Conservation (phyloP, 2,797 vertebrate genomes). For the Salmo trutta region DNA sequence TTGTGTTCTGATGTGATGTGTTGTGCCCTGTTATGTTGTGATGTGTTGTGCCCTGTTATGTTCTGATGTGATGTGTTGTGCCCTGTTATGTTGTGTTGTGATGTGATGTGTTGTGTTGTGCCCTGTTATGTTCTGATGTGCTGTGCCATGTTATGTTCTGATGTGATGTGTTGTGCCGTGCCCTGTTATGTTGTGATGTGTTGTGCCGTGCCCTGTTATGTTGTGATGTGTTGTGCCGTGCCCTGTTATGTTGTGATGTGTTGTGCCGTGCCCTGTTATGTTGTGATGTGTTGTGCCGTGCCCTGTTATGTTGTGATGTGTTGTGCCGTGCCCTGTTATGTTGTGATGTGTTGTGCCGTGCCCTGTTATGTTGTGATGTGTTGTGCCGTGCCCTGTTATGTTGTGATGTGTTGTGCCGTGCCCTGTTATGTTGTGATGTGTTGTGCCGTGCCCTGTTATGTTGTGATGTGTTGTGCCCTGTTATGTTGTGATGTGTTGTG, state of each 20-base stretch:
- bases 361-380: conserved; percentile 1
- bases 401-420: conserved; percentile 25
- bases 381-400: neutral
- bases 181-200: too few species aligned
- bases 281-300: conserved; percentile 30
- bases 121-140: neutral
- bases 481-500: conserved; percentile 13
- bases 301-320: conserved; percentile 1
- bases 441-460: too few species aligned
- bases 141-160: neutral
- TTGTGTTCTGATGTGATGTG: neutral
- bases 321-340: neutral
- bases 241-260: too few species aligned
- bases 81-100: too few species aligned
- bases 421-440: neutral
- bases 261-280: conserved; percentile 14
- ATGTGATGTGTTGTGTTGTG: conserved; percentile 13
- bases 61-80: too few species aligned
- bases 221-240: conserved; percentile 33
- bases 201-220: neutral
- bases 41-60: conserved; percentile 22
- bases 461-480: neutral
- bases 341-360: conserved; percentile 32
- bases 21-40: neutral
- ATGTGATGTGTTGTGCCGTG: conserved; percentile 15